phyloP scores from a whole-genome alignment of 2,113 vertebrate genomes.

The Dasyprocta punctata region DNA sequence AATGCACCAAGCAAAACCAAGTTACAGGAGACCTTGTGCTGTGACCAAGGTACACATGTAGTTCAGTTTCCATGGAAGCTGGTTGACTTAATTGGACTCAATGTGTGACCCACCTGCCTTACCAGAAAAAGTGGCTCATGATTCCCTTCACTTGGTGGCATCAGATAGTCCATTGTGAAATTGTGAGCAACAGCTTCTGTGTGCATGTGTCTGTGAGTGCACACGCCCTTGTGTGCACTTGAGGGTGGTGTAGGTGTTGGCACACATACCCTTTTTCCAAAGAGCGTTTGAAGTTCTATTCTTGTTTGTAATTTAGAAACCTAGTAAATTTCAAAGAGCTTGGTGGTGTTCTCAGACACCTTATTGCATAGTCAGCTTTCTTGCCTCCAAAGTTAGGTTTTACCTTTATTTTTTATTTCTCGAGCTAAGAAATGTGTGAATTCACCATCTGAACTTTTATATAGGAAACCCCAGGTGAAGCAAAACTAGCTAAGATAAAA shows the following conservation, averaged over 20 bases:
- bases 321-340: slow-evolving; percentile 37
- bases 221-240: not conserved
- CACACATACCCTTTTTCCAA: slow-evolving; percentile 6
- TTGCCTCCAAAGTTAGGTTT: slow-evolving; percentile 13
- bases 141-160: not conserved
- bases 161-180: not conserved
- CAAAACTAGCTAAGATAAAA: not conserved
- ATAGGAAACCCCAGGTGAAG: slow-evolving; percentile 17
- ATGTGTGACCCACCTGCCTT: not conserved
- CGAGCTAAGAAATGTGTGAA: not conserved
- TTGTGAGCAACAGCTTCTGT: not conserved
- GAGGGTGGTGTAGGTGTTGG: not conserved
- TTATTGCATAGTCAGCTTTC: not conserved
- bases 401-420: not conserved
- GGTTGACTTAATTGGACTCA: slow-evolving; percentile 13
- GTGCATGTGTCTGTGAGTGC: not conserved
- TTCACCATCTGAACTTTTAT: not conserved
- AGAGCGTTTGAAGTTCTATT: slow-evolving; percentile 43
- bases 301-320: slow-evolving; percentile 62
- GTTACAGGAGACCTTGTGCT: not conserved
- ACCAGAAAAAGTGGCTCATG: not conserved
- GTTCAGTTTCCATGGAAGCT: not conserved
- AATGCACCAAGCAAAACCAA: not conserved
- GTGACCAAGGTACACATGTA: not conserved
- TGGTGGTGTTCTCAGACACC: not conserved